phyloP scores from a whole-genome alignment of 2,888 invertebrate genomes.

The Agrochola lychnidis region DNA sequence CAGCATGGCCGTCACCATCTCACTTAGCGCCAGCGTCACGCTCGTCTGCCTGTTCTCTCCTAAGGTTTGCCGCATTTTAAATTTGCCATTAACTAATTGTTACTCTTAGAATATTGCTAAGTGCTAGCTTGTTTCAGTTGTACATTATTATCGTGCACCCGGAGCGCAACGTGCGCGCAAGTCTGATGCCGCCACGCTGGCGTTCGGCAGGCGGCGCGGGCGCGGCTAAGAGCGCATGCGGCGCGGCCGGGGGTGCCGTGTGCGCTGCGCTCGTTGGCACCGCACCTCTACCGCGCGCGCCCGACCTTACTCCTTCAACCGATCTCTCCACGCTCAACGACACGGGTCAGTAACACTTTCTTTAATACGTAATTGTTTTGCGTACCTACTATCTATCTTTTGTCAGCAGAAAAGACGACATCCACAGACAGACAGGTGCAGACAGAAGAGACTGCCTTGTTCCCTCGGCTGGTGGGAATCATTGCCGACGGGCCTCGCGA shows the following conservation, averaged over 20 bases:
- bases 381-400: background rate
- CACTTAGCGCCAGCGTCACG: slow-evolving; percentile 97
- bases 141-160: slow-evolving; percentile 84
- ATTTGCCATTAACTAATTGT: background rate
- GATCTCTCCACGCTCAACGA: slow-evolving; percentile 81
- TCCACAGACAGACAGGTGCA: slow-evolving; percentile 82
- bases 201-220: slow-evolving; percentile 69
- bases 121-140: slow-evolving; percentile 72
- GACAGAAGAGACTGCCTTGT: slow-evolving; percentile 78
- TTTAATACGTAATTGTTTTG: background rate
- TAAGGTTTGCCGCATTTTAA: slow-evolving; percentile 91
- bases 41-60: slow-evolving; percentile 98
- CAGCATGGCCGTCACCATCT: slow-evolving; percentile 98
- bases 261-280: slow-evolving; percentile 78
- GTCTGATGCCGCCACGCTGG: slow-evolving; percentile 80
- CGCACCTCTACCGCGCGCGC: slow-evolving; percentile 73
- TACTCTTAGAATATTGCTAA: slow-evolving; percentile 62
- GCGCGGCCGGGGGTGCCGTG: slow-evolving; percentile 77
- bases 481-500: slow-evolving; percentile 24
- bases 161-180: slow-evolving; percentile 84
- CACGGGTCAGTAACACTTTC: slow-evolving; percentile 62
- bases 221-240: slow-evolving; percentile 57
- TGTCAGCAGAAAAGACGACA: slow-evolving; percentile 75
- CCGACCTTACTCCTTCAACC: slow-evolving; percentile 80
- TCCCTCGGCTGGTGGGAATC: slow-evolving; percentile 57